These are phyloP conservation scores for Barnardius zonarius DNA, from an alignment of 2,113 vertebrate genomes.

Conservation along the genomic window DNA sequence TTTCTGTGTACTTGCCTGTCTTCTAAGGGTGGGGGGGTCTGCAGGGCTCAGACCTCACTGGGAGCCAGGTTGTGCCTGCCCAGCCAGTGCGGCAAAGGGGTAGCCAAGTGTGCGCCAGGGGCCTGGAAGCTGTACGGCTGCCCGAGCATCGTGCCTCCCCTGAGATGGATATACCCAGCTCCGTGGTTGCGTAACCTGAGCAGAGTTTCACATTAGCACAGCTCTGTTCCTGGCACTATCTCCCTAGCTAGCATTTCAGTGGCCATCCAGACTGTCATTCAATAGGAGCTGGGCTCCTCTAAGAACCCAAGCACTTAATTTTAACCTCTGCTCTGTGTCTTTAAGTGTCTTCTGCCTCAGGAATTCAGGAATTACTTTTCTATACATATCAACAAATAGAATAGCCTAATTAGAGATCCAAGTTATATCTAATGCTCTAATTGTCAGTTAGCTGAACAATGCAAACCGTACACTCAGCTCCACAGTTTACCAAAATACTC, in stretches of 20 bases:
- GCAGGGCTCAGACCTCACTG: neutral
- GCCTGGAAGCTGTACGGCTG: too few relatives aligned
- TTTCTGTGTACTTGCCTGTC: accelerated
- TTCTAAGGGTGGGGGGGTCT: too few relatives aligned
- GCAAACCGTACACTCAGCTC: neutral
- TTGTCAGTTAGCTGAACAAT: neutral
- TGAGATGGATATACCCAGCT: neutral
- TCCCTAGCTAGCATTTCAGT: neutral
- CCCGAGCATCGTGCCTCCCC: too few relatives aligned
- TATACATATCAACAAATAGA: neutral
- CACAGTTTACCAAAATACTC: neutral
- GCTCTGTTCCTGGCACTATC: neutral
- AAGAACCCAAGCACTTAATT: neutral
- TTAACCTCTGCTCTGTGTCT: neutral
- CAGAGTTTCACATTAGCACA: neutral
- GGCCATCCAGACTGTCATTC: neutral
- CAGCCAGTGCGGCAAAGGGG: accelerated
- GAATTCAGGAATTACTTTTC: neutral
- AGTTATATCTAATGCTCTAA: neutral
- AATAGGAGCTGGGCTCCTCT: neutral
- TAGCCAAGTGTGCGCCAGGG: neutral
- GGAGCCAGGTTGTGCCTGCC: neutral
- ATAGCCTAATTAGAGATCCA: neutral
- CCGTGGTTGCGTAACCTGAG: neutral
- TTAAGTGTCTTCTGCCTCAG: neutral